A percentile compares a stretch with the other conserved stretches of the same genome.
Conservation (phyloP, 2,113 vertebrate species). For the Scortum barcoo region DNA sequence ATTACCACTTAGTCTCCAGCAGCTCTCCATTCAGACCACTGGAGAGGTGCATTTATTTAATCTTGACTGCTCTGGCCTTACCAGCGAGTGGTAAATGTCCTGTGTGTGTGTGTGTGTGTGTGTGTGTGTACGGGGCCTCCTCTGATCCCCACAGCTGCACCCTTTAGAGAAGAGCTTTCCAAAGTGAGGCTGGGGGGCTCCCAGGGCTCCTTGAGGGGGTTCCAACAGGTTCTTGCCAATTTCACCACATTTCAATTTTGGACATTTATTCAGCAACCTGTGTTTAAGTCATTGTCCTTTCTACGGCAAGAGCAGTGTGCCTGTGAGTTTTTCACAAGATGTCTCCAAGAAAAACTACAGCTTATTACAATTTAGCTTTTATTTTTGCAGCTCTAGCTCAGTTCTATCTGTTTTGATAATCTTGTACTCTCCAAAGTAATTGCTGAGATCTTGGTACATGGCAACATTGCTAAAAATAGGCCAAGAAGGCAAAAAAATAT, state of each 20-base stretch:
- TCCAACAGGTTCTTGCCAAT: background rate
- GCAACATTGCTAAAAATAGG: background rate
- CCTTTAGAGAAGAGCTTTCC: constrained; percentile 42
- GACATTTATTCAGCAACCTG: background rate
- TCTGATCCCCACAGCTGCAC: constrained; percentile 60
- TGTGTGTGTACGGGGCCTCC: constrained; percentile 8
- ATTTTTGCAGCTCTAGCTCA: background rate
- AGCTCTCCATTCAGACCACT: constrained; percentile 68
- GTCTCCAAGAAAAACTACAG: background rate
- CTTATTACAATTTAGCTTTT: background rate
- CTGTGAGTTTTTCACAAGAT: background rate
- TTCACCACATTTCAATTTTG: background rate
- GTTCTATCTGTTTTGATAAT: background rate
- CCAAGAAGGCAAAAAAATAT: background rate
- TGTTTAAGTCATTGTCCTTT: background rate
- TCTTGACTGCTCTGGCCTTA: constrained; percentile 77
- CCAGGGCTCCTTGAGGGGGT: constrained; percentile 11
- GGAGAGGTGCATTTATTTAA: constrained; percentile 72
- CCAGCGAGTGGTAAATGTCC: constrained; percentile 68
- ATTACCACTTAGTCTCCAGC: constrained; percentile 77
- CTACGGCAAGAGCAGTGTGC: background rate
- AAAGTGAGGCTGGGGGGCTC: constrained; percentile 9
- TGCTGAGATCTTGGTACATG: background rate
- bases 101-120: constrained; percentile 39
- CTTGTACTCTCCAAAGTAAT: background rate